Evolutionary conservation across 2,888 invertebrate species (phyloP).

Genomic region (Mythimna impura): DNA sequence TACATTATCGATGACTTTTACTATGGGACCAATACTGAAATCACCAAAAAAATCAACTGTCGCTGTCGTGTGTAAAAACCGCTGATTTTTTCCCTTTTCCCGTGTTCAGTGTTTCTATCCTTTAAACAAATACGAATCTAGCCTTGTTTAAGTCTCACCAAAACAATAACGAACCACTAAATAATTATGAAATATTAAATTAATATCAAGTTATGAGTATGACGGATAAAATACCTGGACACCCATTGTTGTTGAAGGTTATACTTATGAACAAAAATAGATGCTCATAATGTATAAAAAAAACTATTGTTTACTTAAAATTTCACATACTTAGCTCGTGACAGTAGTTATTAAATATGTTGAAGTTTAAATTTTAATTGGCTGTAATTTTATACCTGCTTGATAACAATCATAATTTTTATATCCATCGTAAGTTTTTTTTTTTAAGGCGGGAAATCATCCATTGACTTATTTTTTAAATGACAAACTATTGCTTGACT

Average conservation of each 20-base stretch:
- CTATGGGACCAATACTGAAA: too few species aligned
- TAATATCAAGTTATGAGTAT: conserved; percentile 5
- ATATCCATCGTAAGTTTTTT: not conserved
- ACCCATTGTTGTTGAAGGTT: conserved; percentile 36
- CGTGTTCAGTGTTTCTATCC: too few species aligned
- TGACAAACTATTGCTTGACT: too few species aligned
- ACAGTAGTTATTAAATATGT: conserved; percentile 15
- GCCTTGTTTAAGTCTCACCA: too few species aligned
- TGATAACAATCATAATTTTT: not conserved
- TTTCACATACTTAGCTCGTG: conserved; percentile 5
- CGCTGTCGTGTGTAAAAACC: too few species aligned
- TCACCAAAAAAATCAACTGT: too few species aligned
- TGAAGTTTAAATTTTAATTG: conserved; percentile 21
- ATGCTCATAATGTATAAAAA: not conserved
- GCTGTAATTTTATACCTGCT: conserved; percentile 17
- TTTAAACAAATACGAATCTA: too few species aligned
- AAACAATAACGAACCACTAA: too few species aligned
- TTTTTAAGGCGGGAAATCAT: too few species aligned
- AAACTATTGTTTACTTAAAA: conserved; percentile 34
- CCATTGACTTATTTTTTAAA: too few species aligned
- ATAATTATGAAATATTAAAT: not conserved
- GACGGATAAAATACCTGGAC: conserved; percentile 11
- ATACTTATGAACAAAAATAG: conserved; percentile 1
- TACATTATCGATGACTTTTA: too few species aligned
- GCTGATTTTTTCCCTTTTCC: too few species aligned